These are phyloP conservation scores for Nyctereutes procyonoides DNA, from an alignment of 2,113 vertebrate species.

Conservation along the genomic window DNA sequence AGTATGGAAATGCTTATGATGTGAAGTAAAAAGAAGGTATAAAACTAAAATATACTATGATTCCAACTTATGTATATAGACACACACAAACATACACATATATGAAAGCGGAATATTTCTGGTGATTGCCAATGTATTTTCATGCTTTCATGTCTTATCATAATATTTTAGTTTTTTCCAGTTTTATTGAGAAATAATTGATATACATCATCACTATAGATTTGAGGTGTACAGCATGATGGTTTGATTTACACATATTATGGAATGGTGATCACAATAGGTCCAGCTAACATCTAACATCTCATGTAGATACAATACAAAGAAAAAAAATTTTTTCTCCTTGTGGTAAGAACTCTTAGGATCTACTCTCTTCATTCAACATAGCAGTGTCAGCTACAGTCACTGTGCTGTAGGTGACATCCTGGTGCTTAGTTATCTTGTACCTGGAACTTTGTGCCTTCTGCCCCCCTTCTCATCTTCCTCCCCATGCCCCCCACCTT, in stretches of 20 bases:
- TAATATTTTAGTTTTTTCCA: neutral
- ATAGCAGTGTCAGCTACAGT: neutral
- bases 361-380: neutral
- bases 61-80: neutral
- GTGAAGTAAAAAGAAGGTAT: neutral
- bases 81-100: neutral
- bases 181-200: neutral
- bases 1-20: neutral
- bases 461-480: neutral
- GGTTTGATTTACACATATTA: neutral
- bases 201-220: neutral
- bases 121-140: neutral
- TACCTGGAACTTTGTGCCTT: neutral
- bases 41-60: neutral
- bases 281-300: neutral
- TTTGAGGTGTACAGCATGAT: neutral
- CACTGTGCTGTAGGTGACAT: neutral
- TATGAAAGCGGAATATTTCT: neutral
- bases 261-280: neutral
- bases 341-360: neutral
- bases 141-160: neutral
- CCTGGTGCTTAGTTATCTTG: neutral
- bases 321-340: neutral
- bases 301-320: neutral
- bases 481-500: neutral